Percentiles rank a stretch among this genome's conserved stretches.
phyloP scores from a whole-genome alignment of 1,140 invertebrate genomes.

The Odontomachus brunneus region DNA sequence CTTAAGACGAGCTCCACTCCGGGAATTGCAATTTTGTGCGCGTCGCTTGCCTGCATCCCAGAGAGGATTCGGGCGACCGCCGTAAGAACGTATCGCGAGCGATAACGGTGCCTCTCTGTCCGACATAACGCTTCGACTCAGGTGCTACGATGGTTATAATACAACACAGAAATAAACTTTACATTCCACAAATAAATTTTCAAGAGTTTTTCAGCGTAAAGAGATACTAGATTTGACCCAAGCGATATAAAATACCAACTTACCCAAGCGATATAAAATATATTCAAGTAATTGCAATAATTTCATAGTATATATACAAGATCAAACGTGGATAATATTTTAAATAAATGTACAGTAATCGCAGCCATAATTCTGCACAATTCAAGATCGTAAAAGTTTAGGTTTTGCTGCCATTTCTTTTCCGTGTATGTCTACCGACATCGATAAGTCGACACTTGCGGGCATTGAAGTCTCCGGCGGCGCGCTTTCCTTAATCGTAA shows the following conservation, averaged over 20 bases:
- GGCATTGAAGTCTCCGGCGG: not conserved
- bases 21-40: conserved; percentile 45
- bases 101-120: conserved; percentile 58
- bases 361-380: too few species aligned
- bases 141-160: conserved; percentile 32
- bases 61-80: conserved; percentile 39
- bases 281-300: too few species aligned
- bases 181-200: too few species aligned
- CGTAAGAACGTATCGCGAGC: conserved; percentile 56
- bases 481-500: not conserved
- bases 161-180: not conserved
- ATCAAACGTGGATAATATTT: too few species aligned
- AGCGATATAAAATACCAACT: too few species aligned
- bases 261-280: too few species aligned
- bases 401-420: too few species aligned
- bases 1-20: conserved; percentile 23
- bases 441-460: conserved; percentile 6
- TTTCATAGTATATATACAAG: too few species aligned
- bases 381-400: too few species aligned
- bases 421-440: not conserved
- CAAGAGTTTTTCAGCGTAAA: too few species aligned
- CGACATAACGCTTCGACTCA: conserved; percentile 32
- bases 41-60: conserved; percentile 21
- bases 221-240: too few species aligned
- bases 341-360: too few species aligned